Base-by-base conservation (phyloP, 1,140 invertebrate genomes). In the Drosophila burlai region DNA sequence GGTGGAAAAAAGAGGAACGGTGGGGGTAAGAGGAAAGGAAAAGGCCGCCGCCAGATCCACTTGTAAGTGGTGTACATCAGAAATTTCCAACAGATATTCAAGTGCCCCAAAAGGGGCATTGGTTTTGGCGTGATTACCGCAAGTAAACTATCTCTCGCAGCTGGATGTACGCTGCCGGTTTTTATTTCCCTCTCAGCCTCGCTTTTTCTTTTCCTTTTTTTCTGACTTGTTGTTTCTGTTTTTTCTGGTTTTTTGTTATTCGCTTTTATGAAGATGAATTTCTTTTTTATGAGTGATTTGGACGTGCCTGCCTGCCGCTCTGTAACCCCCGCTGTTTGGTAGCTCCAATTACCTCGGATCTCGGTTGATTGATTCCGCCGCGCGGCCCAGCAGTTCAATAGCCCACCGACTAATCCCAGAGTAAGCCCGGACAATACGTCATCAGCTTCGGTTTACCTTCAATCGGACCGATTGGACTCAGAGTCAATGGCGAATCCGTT, bases 251-350 rank as follows among this genome's bases (percentile, higher is more conserved):
- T 50, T 47, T 24, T 16, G 36, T n/a, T 26, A 21, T 57, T n/a
- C 16, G 11, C 24, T 67, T 86, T 87, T 81, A 89, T 87, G 77
- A 87, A 89, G 84, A 87, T 89, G 80, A 89, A 87, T 83, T 87
- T 89, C 72, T 87, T 89, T 87, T 89, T 87, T 77, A 87, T 87
- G 64, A 65, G 83, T 68, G 76, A 89, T 80, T 86, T 78, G 59
- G 67, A 84, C 79, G 42, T 62, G 50, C n/a, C 52, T 43, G 58
- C 55, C 49, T 46, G 57, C 54, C 49, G 38, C 49, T 58, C 52
- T 1, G 15, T 21, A 38, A 18, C 55, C 64, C 57, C 55, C 45
- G 46, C 50, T 67, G 75, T n/a, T 65, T 52, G 61, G 76, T 78
- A 80, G 83, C 83, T 89, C 80, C 83, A 89, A 87, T 87, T 87